A percentile compares a stretch with the other conserved stretches of the same genome.
These are phyloP conservation scores for Leiothrix lutea DNA, from an alignment of 2,113 vertebrate genomes.

Conservation along the genomic window DNA sequence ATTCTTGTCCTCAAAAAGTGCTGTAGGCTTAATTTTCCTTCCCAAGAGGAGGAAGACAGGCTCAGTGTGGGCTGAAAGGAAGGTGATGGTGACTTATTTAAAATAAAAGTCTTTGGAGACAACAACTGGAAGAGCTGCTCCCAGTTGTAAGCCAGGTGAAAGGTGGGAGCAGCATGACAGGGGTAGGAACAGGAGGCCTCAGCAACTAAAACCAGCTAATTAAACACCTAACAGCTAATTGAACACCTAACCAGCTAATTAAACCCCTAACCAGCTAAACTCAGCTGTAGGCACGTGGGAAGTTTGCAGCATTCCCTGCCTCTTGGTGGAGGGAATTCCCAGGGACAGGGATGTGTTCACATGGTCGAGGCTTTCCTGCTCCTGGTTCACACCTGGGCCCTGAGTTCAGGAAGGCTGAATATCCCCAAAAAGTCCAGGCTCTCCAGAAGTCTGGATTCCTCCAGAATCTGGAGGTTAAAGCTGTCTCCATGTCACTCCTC, in stretches of 20 bases:
- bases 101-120: not conserved
- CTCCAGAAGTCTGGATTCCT: not conserved
- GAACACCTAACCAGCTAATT: not conserved
- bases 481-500: fast-evolving
- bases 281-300: not conserved
- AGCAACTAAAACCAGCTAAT: not conserved
- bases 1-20: not conserved
- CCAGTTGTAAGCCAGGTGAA: not conserved
- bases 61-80: not conserved
- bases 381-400: not conserved
- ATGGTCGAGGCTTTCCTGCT: not conserved
- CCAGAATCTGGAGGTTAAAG: not conserved
- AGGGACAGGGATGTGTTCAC: not conserved
- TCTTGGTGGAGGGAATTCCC: not conserved
- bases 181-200: not conserved
- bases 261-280: not conserved
- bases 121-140: not conserved
- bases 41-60: not conserved
- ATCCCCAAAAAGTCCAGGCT: not conserved
- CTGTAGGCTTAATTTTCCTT: not conserved
- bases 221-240: not conserved
- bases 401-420: not conserved
- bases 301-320: not conserved
- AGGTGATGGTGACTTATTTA: not conserved
- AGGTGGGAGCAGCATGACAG: not conserved